A percentile compares a stretch with the other conserved stretches of the same genome.
Evolutionary conservation across 2,113 vertebrate species (phyloP).

Genomic region (Mohoua ochrocephala): DNA sequence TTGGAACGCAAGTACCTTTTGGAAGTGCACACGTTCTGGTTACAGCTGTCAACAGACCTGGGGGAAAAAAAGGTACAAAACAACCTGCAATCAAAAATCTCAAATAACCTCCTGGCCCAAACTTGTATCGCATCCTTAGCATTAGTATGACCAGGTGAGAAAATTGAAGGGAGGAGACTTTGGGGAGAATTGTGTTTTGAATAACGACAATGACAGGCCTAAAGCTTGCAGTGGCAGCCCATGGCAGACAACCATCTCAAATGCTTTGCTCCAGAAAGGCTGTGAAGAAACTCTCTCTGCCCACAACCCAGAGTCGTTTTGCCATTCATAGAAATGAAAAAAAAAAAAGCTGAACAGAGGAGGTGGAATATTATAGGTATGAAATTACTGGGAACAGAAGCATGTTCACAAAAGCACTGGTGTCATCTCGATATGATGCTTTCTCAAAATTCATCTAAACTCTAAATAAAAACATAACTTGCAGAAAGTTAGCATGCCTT

Average conservation of each 20-base stretch:
- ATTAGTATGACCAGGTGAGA: not conserved
- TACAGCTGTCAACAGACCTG: slow-evolving; percentile 7
- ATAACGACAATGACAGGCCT: not conserved
- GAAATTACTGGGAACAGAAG: not conserved
- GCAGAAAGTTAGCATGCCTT: not conserved
- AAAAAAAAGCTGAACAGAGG: not conserved
- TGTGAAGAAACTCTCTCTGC: not conserved
- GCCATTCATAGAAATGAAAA: not conserved
- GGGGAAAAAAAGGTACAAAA: not conserved
- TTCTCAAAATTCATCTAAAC: not conserved
- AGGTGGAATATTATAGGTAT: not conserved
- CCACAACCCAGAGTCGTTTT: not conserved
- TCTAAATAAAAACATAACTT: not conserved
- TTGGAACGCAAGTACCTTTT: not conserved
- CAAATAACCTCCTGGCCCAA: not conserved
- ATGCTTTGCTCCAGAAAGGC: not conserved
- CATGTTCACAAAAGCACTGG: not conserved
- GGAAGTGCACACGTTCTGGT: not conserved
- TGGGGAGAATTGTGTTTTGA: not conserved
- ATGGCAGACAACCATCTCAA: not conserved
- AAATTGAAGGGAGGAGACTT: not conserved
- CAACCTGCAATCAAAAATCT: not conserved
- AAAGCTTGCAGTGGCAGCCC: not conserved
- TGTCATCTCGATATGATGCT: not conserved
- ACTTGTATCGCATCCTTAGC: not conserved